Evolutionary conservation across 2,797 vertebrate species (phyloP), one percentile per base, ranked within the genome.

Genomic region (Pseudochaenichthys georgianus): DNA sequence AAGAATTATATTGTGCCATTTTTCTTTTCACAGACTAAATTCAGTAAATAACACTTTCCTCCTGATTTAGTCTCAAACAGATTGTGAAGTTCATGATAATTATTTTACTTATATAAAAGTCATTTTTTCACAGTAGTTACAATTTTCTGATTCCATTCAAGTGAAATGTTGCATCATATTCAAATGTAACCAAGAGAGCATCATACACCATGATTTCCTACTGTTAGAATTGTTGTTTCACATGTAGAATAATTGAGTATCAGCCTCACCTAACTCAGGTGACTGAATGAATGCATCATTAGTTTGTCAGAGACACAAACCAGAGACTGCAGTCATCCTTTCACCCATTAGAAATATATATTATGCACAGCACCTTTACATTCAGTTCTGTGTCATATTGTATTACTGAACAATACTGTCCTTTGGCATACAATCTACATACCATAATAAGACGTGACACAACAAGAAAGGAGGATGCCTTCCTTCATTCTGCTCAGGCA

Each of bases 371-470:
- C 38, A 23, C 47, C 43, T 64, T 64, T 51, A 64, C 13, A 54
- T 64, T 77, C 41, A 41, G 21, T 28, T 51, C 23, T 47, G 46
- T 31, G 73, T 78, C 64, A 73, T 38, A 31, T 28, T 59, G 42
- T 38, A 19, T 60, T 38, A 34, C 45, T 28, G 48, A 55, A 11
- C n/a, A 23, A 34, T 12, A 16, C 50, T 1, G 5, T 58, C 12
- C 8, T n/a, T 53, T 67, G 5, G 9, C 31, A 46, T 41, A 21
- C 8, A 41, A 19, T 19, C 23, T 5, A 55, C 13, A 51, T 17
- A 5, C 42, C n/a, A 23, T 41, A 45, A 78, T 59, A 42, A 17
- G 53, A 67, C 0, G 3, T 47, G 41, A 74, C 53, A 51, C 17
- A 28, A 28, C 61, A 42, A 46, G 51, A 68, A 46, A 66, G 7